Conservation (phyloP, 1,140 invertebrate species). For the Steinernema khuongi region DNA sequence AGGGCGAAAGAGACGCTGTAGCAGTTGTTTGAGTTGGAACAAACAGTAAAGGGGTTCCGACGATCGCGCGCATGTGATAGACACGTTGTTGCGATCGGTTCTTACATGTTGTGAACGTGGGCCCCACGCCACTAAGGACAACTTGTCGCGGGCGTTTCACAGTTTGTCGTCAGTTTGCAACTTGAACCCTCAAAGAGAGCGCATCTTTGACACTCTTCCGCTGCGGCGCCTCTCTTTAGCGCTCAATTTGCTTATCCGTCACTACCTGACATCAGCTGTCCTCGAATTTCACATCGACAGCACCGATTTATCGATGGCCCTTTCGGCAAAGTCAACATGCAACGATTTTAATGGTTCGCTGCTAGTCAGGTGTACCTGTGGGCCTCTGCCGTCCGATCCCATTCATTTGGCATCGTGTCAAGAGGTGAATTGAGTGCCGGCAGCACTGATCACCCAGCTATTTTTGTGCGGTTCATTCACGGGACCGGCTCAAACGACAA, state of each 20-base stretch:
- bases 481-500: no score
- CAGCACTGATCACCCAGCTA: not conserved
- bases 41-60: not conserved
- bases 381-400: not conserved
- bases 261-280: slow-evolving; percentile 15
- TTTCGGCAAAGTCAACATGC: slow-evolving; percentile 15
- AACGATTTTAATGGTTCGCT: slow-evolving; percentile 9
- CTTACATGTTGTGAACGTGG: not conserved
- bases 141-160: not conserved
- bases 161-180: not conserved
- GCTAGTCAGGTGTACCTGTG: not conserved
- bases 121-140: not conserved
- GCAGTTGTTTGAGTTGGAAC: not conserved
- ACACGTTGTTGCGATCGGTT: not conserved
- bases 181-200: not conserved
- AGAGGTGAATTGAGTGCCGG: slow-evolving; percentile 4
- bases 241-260: slow-evolving; percentile 15
- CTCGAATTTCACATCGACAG: slow-evolving; percentile 6
- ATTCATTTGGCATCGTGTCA: not conserved
- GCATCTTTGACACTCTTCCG: not conserved
- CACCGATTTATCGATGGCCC: slow-evolving; percentile 2
- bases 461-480: not conserved
- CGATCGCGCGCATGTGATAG: not conserved
- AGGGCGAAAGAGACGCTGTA: not conserved
- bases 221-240: not conserved